Base-by-base conservation (phyloP, 2,888 invertebrate genomes). In the Amaurobius ferox region DNA sequence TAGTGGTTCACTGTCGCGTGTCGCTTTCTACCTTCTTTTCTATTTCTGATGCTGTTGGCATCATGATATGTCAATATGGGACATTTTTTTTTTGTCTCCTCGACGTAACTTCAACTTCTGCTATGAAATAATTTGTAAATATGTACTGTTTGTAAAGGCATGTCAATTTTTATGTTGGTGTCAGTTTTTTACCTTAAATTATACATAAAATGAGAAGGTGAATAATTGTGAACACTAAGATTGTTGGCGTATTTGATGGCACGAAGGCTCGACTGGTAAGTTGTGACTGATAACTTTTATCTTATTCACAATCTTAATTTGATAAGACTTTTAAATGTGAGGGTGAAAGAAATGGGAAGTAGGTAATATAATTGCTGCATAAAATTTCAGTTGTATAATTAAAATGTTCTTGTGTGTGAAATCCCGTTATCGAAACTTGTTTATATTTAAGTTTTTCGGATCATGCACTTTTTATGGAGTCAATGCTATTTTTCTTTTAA, bases 241-340 rank as follows among this genome's bases (percentile, higher is more conserved):
- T 61, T 72, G 28, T 79, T 79, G 32, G 55, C 70, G 74, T 79
- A 67, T 79, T 79, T 71, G 62, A 86, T 86, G 86, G 86, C 86
- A 76, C 74, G 79, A 79, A 86, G 86, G 67, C 74, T 86, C 48
- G 86, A 86, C 71, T 86, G 86, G 86, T 79, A 86, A 79, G 86
- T 79, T 71, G 39, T 68, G 26, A 78, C 35, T 78, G 78, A 77
- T 85, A 85, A 78, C 44, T 71, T 35, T 70, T 78, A 78, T 85
- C 83, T 71, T 62, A 29, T 64, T 70, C 29, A 48, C 39, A 67
- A 32, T 83, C 64, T 71, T 71, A 77, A 83, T 77, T 77, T 62
- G 83, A 83, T 83, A 83, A 83, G 76, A 30, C 16, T 13, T 1
- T 48, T 13, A 30, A 7, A 40, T 23, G 40, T 23, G 5, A 23